phyloP scores from a whole-genome alignment of 2,113 vertebrate species.

The Grantiella picta region DNA sequence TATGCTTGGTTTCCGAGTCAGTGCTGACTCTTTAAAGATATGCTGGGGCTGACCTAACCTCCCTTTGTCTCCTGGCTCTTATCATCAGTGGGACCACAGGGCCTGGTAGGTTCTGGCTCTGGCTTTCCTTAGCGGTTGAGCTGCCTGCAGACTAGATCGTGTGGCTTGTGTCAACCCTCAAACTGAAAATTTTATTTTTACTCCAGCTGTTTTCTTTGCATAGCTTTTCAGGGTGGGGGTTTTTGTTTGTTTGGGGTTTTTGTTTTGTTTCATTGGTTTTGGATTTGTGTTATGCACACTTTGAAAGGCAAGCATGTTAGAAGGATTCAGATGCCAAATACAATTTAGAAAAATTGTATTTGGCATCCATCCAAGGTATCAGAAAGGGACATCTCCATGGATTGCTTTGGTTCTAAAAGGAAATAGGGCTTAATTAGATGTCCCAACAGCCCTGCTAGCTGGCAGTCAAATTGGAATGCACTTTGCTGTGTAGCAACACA shows the following conservation, averaged over 20 bases:
- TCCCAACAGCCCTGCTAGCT: background rate
- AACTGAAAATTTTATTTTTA: background rate
- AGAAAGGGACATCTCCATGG: accelerated
- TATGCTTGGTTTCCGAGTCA: background rate
- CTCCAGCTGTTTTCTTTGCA: background rate
- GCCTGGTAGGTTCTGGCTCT: background rate
- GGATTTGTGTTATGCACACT: background rate
- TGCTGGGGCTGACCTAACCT: background rate
- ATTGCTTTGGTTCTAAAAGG: background rate
- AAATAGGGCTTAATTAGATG: background rate
- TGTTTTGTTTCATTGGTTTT: background rate
- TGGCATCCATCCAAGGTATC: background rate
- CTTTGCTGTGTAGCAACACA: background rate
- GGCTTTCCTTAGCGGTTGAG: background rate
- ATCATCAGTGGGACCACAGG: background rate
- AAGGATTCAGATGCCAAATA: background rate
- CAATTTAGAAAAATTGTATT: background rate
- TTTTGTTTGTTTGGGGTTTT: background rate
- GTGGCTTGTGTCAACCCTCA: background rate
- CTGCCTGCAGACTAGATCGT: background rate
- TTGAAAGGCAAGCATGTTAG: background rate
- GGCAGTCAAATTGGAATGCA: background rate
- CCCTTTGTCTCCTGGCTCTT: background rate
- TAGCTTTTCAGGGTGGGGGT: background rate
- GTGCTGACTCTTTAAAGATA: conserved; percentile 4